Evolutionary conservation across 1,140 invertebrate genomes (phyloP), one percentile per base, ranked within the genome.

Genomic region (Zaprionus kolodkinae): DNA sequence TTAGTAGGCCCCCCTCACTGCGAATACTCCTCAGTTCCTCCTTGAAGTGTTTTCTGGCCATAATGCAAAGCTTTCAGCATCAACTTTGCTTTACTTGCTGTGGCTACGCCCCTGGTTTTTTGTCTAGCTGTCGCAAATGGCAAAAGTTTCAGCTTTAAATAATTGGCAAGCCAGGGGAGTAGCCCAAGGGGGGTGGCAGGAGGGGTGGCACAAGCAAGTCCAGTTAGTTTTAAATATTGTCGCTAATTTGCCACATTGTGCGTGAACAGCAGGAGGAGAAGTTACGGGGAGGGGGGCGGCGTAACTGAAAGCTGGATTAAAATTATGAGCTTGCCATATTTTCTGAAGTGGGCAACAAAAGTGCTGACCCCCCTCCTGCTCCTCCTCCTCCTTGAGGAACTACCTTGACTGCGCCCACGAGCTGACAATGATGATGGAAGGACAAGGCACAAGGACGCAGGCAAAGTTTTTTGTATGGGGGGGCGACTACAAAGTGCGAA

Each of bases 171-270:
- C 59, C 67, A 78, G 56, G 65, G 50, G 60, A 9, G 13, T 17
- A 45, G 10, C 17, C 15, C 33, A n/a, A 50, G 35, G 36, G 50
- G 43, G 55, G 43, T n/a, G n/a, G 48, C 21, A 1, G 21, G n/a
- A 38, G 54, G 52, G 55, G n/a, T 21, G n/a, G 33, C n/a, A 43
- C 17, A 36, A 56, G n/a, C 7, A 59, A 88, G 76, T 55, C 67
- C 85, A 77, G 85, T 84, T 88, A 88, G 80, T 88, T 88, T 88
- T 84, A 89, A 84, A 88, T 88, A 88, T 89, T 88, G 84, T 88
- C 80, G 84, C 84, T 87, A 87, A 87, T 87, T 87, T 87, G 84
- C 84, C 84, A 83, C 84, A 87, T 87, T 87, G 84, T 87, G 84
- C 84, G 84, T 84, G 67, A 68, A 68, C 71, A 76, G 73, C 4